Base-by-base conservation (phyloP, 2,888 invertebrate species). In the Reticulitermes lucifugus region DNA sequence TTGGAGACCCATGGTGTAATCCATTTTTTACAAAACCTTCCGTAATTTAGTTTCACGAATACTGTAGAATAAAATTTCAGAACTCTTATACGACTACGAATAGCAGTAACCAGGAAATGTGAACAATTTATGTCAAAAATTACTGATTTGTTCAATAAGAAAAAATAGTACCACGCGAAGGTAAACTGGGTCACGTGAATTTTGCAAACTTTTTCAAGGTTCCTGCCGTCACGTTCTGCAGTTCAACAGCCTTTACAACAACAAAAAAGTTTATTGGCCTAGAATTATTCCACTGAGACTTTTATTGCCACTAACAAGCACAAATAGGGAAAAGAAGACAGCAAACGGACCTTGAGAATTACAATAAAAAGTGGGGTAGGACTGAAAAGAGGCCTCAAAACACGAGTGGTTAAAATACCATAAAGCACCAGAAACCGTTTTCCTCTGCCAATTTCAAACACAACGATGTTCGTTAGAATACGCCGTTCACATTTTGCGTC, bases 291-390 rank as follows among this genome's bases (percentile, higher is more conserved):
- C 25, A 25, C 25, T 10, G 12, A 25, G 35, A 51, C 18, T 51
- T 79, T 79, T 51, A 51, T 29, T 25, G 29, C 79, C 46, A 10
- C 55, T 51, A 79, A 79, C 79, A 79, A n/a, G 79, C 51, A 51
- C 18, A 51, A 79, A 79, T 25, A 79, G 25, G 51, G 75, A 77
- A 77, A 46, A 25, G 77, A 46, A 77, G 79, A 79, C 41, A 22
- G 25, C 51, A 79, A 18, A 51, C 29, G 22, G 79, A 79, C 79
- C 79, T 79, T 79, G 79, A 12, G 14, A 25, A 1, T 79, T 21
- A 43, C 43, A 79, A 79, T 79, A 79, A 79, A 77, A 79, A 79
- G 25, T 21, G 25, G 12, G 65, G 25, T 6, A 65, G n/a, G n/a
- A n/a, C n/a, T 65, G 55, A 18, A 18, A 18, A 18, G 4, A 1